These are phyloP conservation scores for Panagrolaimus sp. DNA, from an alignment of 1,140 invertebrate species.

Conservation along the genomic window DNA sequence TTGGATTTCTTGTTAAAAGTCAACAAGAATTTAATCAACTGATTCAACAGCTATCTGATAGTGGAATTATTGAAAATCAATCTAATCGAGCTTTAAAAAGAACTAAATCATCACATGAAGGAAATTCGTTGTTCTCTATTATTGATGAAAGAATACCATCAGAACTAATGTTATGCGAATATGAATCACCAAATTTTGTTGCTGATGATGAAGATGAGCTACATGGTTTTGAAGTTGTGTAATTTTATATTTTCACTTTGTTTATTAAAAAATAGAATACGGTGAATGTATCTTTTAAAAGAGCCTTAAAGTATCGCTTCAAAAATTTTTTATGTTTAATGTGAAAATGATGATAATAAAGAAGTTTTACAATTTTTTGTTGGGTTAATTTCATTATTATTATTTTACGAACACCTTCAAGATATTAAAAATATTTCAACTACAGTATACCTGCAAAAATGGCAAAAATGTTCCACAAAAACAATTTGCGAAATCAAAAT, in stretches of 20 bases:
- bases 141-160: not conserved
- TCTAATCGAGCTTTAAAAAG: not conserved
- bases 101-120: not conserved
- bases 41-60: not conserved
- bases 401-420: too few relatives aligned
- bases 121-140: not conserved
- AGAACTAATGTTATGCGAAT: not conserved
- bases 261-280: too few relatives aligned
- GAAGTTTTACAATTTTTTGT: too few relatives aligned
- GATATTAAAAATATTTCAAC: too few relatives aligned
- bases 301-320: too few relatives aligned
- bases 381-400: too few relatives aligned
- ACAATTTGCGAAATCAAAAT: too few relatives aligned
- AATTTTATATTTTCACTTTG: not conserved
- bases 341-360: too few relatives aligned
- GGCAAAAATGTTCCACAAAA: too few relatives aligned
- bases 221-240: constrained; percentile 3
- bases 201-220: not conserved
- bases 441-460: too few relatives aligned
- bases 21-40: constrained; percentile 7
- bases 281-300: too few relatives aligned
- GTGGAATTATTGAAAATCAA: constrained; percentile 2
- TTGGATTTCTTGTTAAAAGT: constrained; percentile 28
- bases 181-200: not conserved
- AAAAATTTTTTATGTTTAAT: too few relatives aligned